Evolutionary conservation across 2,113 vertebrate species (phyloP).

Genomic region (Penelope pileata): DNA sequence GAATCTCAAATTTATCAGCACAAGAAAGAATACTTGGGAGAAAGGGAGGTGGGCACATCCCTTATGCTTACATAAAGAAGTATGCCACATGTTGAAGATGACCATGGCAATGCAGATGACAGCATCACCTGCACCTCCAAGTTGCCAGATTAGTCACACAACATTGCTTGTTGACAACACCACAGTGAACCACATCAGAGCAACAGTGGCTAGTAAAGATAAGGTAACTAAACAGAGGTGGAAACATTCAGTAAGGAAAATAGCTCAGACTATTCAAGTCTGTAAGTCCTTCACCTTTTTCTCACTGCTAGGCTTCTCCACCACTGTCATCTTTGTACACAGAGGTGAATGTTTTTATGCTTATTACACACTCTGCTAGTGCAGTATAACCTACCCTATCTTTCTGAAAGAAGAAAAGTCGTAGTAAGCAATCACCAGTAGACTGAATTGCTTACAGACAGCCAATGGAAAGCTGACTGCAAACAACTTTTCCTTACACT

Average conservation of each 20-base stretch:
- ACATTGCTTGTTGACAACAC: rapidly evolving
- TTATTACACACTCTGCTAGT: background rate
- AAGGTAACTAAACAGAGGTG: background rate
- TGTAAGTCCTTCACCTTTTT: background rate
- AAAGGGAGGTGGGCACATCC: background rate
- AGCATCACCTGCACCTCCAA: background rate
- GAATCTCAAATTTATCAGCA: background rate
- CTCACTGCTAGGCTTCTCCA: background rate
- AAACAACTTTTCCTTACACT: background rate
- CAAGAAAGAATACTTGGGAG: rapidly evolving
- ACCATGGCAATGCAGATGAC: background rate
- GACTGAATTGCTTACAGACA: background rate
- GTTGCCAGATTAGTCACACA: background rate
- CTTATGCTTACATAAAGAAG: background rate
- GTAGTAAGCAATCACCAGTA: background rate
- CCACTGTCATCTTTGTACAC: background rate
- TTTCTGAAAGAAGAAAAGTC: background rate
- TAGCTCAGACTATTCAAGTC: background rate
- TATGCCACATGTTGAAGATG: background rate
- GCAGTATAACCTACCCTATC: background rate
- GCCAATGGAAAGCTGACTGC: conserved; percentile 21
- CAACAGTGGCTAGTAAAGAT: background rate
- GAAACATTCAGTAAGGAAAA: background rate
- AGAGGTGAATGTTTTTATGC: background rate
- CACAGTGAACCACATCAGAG: background rate